A percentile compares a stretch with the other conserved stretches of the same genome.
Evolutionary conservation across 2,113 vertebrate genomes (phyloP).

Genomic region (Crotalus tigris): DNA sequence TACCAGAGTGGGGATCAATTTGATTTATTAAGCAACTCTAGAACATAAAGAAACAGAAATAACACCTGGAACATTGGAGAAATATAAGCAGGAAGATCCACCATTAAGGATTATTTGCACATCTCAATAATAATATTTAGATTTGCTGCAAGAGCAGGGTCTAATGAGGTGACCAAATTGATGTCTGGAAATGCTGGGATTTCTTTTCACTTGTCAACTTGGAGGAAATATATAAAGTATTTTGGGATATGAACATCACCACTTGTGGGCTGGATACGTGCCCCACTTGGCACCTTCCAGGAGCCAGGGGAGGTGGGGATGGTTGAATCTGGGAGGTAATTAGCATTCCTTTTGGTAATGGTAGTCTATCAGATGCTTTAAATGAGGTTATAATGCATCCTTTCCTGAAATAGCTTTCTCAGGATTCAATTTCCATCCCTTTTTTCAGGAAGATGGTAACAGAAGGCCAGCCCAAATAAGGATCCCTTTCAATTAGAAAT

Average conservation of each 20-base stretch:
- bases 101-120: too few species aligned
- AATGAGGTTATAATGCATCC: not conserved
- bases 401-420: not conserved
- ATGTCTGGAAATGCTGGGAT: not conserved
- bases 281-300: not conserved
- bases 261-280: not conserved
- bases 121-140: too few species aligned
- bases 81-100: too few species aligned
- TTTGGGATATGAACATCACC: not conserved
- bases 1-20: not conserved
- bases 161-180: not conserved
- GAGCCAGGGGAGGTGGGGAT: not conserved
- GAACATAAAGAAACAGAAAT: too few species aligned
- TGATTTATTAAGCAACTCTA: too few species aligned
- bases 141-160: too few species aligned
- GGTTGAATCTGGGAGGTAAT: not conserved
- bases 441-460: too few species aligned
- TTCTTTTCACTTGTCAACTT: not conserved
- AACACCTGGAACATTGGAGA: too few species aligned
- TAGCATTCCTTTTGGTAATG: not conserved
- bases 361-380: not conserved
- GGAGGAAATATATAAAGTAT: not conserved
- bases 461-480: too few species aligned
- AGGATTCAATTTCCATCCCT: not conserved
- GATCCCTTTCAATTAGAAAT: not conserved